phyloP scores from a whole-genome alignment of 2,888 invertebrate species.

The Gymnosoma rotundatum region DNA sequence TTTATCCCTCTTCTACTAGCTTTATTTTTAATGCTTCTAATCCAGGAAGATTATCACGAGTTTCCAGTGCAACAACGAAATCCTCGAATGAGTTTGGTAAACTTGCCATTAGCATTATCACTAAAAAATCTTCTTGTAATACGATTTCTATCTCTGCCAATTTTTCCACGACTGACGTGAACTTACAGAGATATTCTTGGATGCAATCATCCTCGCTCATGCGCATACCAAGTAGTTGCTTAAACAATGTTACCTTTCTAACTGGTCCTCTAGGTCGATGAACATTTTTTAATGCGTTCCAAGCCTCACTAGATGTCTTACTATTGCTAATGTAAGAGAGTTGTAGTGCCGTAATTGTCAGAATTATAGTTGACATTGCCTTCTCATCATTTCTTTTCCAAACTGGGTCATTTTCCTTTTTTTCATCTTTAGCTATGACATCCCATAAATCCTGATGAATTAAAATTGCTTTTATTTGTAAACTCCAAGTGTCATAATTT shows the following conservation, averaged over 20 bases:
- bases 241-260: conserved; percentile 61
- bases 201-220: conserved; percentile 43
- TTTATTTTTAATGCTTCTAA: conserved; percentile 56
- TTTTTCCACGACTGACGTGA: conserved; percentile 42
- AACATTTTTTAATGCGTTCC: conserved; percentile 41
- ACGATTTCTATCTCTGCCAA: conserved; percentile 52
- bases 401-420: background rate
- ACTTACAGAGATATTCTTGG: conserved; percentile 30
- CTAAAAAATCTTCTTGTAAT: conserved; percentile 56
- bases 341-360: conserved; percentile 48
- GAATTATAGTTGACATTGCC: conserved; percentile 52
- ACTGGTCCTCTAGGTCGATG: conserved; percentile 62
- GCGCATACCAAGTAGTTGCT: conserved; percentile 38
- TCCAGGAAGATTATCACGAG: conserved; percentile 58
- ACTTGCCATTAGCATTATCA: conserved; percentile 59
- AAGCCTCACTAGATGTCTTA: conserved; percentile 46
- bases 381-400: conserved; percentile 50
- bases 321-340: conserved; percentile 48
- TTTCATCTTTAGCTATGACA: background rate
- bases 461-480: conserved; percentile 57
- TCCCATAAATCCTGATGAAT: conserved; percentile 63
- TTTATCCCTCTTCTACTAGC: conserved; percentile 56
- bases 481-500: conserved; percentile 61
- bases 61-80: conserved; percentile 62
- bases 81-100: conserved; percentile 65